Evolutionary conservation across 2,113 vertebrate genomes (phyloP).

Genomic region (Nannobrachium achirus): DNA sequence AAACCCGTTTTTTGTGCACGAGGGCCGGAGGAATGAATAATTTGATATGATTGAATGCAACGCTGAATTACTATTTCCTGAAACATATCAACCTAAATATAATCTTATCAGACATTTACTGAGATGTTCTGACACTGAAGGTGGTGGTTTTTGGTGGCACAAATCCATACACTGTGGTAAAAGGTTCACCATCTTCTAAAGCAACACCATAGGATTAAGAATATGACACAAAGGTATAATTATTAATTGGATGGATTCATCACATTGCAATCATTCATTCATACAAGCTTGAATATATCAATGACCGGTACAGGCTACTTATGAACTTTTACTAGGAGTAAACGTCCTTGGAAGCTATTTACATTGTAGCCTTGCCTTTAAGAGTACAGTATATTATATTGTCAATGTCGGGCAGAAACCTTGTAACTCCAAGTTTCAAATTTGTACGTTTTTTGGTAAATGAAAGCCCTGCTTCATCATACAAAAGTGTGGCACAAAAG

Average conservation of each 20-base stretch:
- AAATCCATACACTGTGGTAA: not conserved
- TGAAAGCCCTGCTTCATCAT: too few species aligned
- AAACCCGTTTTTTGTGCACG: slow-evolving; percentile 3
- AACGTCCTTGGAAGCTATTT: slow-evolving; percentile 15
- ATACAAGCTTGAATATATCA: not conserved
- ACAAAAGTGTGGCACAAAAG: too few species aligned
- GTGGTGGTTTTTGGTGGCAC: slow-evolving; percentile 18
- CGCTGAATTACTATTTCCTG: not conserved
- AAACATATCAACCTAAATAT: not conserved
- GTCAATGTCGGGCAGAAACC: too few species aligned
- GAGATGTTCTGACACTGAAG: not conserved
- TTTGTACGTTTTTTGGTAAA: too few species aligned
- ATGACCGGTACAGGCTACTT: slow-evolving; percentile 24
- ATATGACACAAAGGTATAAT: not conserved
- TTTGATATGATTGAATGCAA: slow-evolving; percentile 12
- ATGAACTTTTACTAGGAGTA: slow-evolving; percentile 9
- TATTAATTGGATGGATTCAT: slow-evolving; percentile 13
- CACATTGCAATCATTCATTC: not conserved
- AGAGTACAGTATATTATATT: slow-evolving; percentile 13
- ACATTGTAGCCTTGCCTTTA: slow-evolving; percentile 35
- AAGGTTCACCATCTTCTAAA: slow-evolving; percentile 14
- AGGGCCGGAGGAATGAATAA: slow-evolving; percentile 19
- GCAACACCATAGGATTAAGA: slow-evolving; percentile 2
- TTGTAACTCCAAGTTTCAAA: too few species aligned
- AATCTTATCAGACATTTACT: not conserved